Evolutionary conservation across 1,140 invertebrate genomes (phyloP), one percentile per base, ranked within the genome.

Genomic region (Halotydeus destructor): DNA sequence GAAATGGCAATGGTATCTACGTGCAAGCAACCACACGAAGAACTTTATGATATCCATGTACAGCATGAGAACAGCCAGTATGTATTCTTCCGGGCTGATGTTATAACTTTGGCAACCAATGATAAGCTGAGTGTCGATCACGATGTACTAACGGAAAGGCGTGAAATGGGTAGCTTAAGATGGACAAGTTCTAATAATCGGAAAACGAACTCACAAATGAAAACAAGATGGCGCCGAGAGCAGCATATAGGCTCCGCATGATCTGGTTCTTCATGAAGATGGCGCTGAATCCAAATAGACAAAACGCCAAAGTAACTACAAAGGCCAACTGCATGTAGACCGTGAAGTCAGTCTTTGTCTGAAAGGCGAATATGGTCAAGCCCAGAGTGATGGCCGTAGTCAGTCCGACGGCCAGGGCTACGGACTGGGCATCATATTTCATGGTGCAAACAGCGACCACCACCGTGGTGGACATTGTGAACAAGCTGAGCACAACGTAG

Each of bases 401-500:
- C 14, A 32, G 14, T 44, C 35, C 66, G 65, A 3, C 69, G 59
- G 11, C 43, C 14, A 41, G 24, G 3, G 40, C 12, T 18, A 44
- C 21, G 2, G 40, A 24, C 3, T 44, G 6, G 21, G 30, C 31
- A 21, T 24, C 40, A 22, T 44, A 41, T 8, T n/a, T 11, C 19
- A 14, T 14, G 12, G 23, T 26, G 9, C 38, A 16, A 16, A 23
- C 40, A 6, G 35, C 22, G 2, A 22, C n/a, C 38, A 24, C 27
- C 18, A 12, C 14, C 5, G 33, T 11, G 9, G 33, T 18, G 9
- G 24, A 41, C 58, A 58, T 54, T 55, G 61, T 60, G 58, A 94
- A 93, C 1, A 89, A 48, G 5, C 64, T 69, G 2, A 96, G 64
- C 55, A 89, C 76, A 33, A 96, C 75, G 55, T 79, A 78, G 58